Base-by-base conservation (phyloP, 2,113 vertebrate species). In the Dipodomys merriami region DNA sequence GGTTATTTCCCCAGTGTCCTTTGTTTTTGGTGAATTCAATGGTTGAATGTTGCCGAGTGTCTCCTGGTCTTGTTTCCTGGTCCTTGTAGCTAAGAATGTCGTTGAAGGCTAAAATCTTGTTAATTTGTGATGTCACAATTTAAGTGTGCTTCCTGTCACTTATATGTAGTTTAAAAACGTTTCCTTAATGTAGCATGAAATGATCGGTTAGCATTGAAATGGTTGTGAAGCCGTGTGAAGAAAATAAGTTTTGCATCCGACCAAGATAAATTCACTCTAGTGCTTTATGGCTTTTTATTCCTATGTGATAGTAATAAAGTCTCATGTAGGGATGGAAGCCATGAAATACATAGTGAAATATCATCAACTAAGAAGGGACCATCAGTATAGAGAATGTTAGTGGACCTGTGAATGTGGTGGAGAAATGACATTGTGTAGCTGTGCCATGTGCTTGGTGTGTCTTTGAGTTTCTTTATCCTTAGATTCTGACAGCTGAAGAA, bases 221-320 rank as follows among this genome's bases (percentile, higher is more conserved):
- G 97, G 98, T 98, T 98, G 98, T 98, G 98, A 98, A 98, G 97
- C 98, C 98, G 98, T 98, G 98, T 98, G 98, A 98, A 98, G 98
- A 98, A 98, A 98, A 94, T 98, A 98, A 98, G 96, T 98, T 98
- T 98, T 98, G 96, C 98, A 98, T 98, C 98, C 98, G 98, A 98
- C 98, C 98, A 98, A 98, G 98, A 98, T 98, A 98, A 98, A 98
- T 98, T 98, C 98, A 98, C 99, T 99, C 98, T 98, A 98, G 99
- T 99, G 99, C 99, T 98, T 99, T 99, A 99, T 99, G 99, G 99
- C 99, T 99, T 99, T 99, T 99, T 99, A 99, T 99, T 99, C 99
- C 99, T 99, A 99, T 99, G 99, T 99, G 99, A 99, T 99, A 98
- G 98, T 99, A 98, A 99, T 98, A 98, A 98, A 98, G 98, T 98